phyloP scores from a whole-genome alignment of 2,888 invertebrate species.

The Stratiomys singularior region DNA sequence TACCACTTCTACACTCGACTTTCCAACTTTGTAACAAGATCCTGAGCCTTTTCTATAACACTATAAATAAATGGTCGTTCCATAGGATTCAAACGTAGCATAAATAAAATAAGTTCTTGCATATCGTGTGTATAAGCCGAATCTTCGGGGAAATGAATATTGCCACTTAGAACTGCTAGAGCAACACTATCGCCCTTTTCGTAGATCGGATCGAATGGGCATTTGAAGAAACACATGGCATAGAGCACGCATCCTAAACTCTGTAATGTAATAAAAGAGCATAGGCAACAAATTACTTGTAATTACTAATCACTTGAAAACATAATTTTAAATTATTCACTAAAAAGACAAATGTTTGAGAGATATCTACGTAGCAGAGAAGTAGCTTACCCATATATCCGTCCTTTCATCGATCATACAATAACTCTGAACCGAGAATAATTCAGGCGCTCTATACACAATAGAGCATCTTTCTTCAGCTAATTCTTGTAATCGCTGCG shows the following conservation, averaged over 20 bases:
- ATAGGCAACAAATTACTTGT: not conserved
- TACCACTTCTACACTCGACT: conserved; percentile 68
- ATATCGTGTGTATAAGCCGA: conserved; percentile 75
- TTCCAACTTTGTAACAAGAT: conserved; percentile 70
- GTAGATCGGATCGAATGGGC: conserved; percentile 85
- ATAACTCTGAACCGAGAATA: conserved; percentile 85
- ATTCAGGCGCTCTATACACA: conserved; percentile 88
- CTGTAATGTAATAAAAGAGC: conserved; percentile 64
- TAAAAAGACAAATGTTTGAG: not conserved
- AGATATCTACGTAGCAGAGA: too few species aligned
- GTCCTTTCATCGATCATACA: conserved; percentile 84
- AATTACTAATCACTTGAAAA: too few species aligned
- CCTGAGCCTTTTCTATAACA: conserved; percentile 73
- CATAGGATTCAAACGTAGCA: conserved; percentile 79
- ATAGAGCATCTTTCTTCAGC: conserved; percentile 88
- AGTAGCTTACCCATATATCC: conserved; percentile 77
- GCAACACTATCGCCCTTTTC: conserved; percentile 89
- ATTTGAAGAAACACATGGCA: conserved; percentile 85
- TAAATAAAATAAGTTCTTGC: conserved; percentile 74
- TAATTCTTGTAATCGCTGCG: conserved; percentile 78
- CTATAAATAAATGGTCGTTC: conserved; percentile 81
- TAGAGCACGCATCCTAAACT: conserved; percentile 87
- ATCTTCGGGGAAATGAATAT: conserved; percentile 76
- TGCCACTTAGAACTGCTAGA: conserved; percentile 82
- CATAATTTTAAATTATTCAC: too few species aligned